Conservation (phyloP, 2,797 vertebrate species). For the Smutsia temminckii region DNA sequence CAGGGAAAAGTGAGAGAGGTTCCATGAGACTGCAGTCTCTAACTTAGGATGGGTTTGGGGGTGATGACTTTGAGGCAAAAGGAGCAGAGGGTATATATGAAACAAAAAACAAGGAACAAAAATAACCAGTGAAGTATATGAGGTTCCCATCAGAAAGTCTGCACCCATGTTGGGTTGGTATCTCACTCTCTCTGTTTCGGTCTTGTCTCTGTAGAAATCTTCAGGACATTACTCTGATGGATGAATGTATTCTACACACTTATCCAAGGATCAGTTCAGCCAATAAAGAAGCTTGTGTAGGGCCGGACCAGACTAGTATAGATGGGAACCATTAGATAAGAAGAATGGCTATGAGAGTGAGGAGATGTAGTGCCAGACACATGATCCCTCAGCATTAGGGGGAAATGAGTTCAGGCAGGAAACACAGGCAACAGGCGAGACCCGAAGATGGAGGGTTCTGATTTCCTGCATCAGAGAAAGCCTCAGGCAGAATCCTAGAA, state of each 20-base stretch:
- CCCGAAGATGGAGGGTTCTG: background rate
- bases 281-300: background rate
- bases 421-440: background rate
- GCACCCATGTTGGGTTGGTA: too few species aligned
- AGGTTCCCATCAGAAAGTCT: background rate
- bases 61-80: background rate
- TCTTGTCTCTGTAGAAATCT: background rate
- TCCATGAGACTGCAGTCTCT: background rate
- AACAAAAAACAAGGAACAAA: background rate
- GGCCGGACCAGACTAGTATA: background rate
- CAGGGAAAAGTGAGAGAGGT: background rate
- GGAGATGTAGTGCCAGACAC: background rate
- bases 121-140: background rate
- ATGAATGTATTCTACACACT: background rate
- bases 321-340: background rate
- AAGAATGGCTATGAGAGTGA: background rate
- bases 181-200: background rate
- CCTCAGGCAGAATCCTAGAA: background rate
- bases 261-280: background rate
- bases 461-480: background rate
- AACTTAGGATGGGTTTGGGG: background rate
- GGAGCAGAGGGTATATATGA: background rate
- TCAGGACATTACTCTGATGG: background rate
- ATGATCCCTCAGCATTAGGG: background rate
- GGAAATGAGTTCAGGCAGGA: background rate